Base-by-base conservation (phyloP, 2,113 vertebrate genomes). In the Cynocephalus volans region DNA sequence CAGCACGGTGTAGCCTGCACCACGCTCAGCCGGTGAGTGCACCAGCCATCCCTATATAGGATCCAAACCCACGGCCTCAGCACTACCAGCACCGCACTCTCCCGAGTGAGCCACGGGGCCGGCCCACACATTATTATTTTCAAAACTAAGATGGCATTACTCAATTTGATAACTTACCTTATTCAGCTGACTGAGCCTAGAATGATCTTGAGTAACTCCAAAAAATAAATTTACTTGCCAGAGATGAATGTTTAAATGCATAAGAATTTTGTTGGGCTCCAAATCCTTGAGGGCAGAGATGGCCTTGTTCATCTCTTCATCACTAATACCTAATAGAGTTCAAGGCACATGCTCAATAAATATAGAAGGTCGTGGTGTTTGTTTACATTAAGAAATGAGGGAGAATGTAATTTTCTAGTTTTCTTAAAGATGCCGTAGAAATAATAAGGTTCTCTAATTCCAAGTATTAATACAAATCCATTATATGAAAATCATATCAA, bases 201-300 rank as follows among this genome's bases (percentile, higher is more conserved):
- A 94, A 54, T 54, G 12, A 56, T 41, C 86, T 89, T 96, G 67
- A 89, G 75, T 70, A 76, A 92, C 83, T 92, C 14, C 41, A 72
- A 28, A 85, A 75, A 87, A 83, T 70, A 90, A 92, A 72, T 80
- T 89, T 88, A 62, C 62, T 81, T 67, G 3, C 3, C 72, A 41
- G 48, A 79, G 62, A 48, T 50, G 56, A 50, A 77, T 52, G 48
- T 79, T 48, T 19, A 33, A 48, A 82, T 76, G 12, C 41, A 5
- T 41, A 62, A 56, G n/a, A 72, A 62, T 52, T 73, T 67, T 36
- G 11, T 26, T 75, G 60, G 45, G 31, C 15, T 31, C 6, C 70
- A 88, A 24, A 72, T 60, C 12, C 7, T 54, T 54, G n/a, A 88
- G 28, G 45, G 21, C 23, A 70, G 67, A 81, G 41, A 36, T 36